Base-by-base conservation (phyloP, 1,140 invertebrate species). In the Charaxes varanes region DNA sequence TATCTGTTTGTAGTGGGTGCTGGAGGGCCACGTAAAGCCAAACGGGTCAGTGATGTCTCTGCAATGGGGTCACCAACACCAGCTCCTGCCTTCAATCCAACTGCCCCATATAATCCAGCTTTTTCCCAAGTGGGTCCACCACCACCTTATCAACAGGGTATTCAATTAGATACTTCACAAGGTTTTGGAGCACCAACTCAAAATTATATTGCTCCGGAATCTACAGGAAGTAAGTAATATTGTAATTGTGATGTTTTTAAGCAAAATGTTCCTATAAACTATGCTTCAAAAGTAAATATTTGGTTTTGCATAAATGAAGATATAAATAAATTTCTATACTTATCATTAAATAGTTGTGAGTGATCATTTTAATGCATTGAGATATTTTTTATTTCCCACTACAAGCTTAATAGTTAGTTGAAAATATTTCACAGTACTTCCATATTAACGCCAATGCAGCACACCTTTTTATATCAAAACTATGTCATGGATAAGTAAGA, bases 1-100 rank as follows among this genome's bases (percentile, higher is more conserved):
- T 26, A 2, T 4, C 2, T 3, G 6, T 15, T 63, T 60, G 40
- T 49, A 82, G 78, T 79, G 27, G 59, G 58, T 11, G 19, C 56
- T 3, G 69, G 69, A 2, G 76, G 73, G 2, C 64, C 72, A 17
- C 64, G 87, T 7, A 90, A 90, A 62, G 70, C 86, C 0, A 89
- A 90, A 64, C 76, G 88, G 4, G 88, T 90, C 4, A 89, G 87
- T 56, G 88, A 90, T 81, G 84, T 90, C 5, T 86, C 87, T 35
- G 87, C 88, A 1, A 87, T 90, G 87, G 89, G 89, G 8, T 67
- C 82, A 15, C 63, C 81, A 40, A 30, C 81, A 38, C 79, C 72
- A 2, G 32, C 34, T 2, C 62, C 69, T 2, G 45, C 57, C 3
- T 71, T 62, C 17, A 59, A 34, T 22, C 61, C 74, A 0, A 33